A percentile compares a stretch with the other conserved stretches of the same genome.
Evolutionary conservation across 2,797 vertebrate species (phyloP).

Genomic region (Paratrypauchen microcephalus): DNA sequence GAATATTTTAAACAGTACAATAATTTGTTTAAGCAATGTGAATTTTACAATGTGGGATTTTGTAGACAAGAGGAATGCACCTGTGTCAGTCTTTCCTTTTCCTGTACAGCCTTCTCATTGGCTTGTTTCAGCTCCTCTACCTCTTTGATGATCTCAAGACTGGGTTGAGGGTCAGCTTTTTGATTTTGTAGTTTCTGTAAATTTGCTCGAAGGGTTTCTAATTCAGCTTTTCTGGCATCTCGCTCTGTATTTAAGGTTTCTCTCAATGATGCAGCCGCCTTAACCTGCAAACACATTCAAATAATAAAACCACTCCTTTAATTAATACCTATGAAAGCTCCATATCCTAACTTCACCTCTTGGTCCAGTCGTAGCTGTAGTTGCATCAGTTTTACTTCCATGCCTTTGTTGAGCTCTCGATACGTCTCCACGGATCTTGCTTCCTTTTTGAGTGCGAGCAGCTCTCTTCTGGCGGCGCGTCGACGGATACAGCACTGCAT

Average conservation of each 20-base stretch:
- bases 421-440: constrained; percentile 77
- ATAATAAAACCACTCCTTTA: not conserved
- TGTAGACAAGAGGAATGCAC: constrained; percentile 32
- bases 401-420: constrained; percentile 80
- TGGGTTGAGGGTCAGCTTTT: constrained; percentile 22
- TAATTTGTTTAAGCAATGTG: too few species aligned
- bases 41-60: not conserved
- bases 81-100: constrained; percentile 70
- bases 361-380: constrained; percentile 79
- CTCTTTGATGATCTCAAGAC: constrained; percentile 46
- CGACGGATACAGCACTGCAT: constrained; percentile 83
- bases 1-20: not conserved
- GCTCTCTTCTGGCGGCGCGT: constrained; percentile 66
- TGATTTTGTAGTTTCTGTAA: constrained; percentile 60
- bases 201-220: constrained; percentile 55
- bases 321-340: not conserved
- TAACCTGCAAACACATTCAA: constrained; percentile 59
- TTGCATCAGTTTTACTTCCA: constrained; percentile 83
- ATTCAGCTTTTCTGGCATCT: constrained; percentile 53
- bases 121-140: constrained; percentile 60
- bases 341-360: constrained; percentile 57
- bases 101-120: constrained; percentile 57
- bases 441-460: constrained; percentile 73
- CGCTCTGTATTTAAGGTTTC: constrained; percentile 67
- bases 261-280: constrained; percentile 65